Evolutionary conservation across 2,888 invertebrate species (phyloP).

Genomic region (Horisme vitalbata): DNA sequence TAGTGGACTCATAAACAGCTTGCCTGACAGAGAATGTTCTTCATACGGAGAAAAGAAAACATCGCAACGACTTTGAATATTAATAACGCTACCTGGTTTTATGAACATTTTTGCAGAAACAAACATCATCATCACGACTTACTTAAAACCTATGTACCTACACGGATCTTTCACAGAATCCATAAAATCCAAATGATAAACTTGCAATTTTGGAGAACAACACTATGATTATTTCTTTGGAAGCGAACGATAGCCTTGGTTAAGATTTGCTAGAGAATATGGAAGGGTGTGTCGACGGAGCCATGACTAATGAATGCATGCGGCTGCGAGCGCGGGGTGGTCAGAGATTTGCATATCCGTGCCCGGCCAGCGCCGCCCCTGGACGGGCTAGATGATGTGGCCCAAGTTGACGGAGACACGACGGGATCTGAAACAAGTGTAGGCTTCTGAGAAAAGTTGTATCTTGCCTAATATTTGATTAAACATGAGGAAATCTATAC

Average conservation of each 20-base stretch:
- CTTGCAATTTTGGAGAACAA: too few relatives aligned
- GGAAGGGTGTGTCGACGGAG: slow-evolving; percentile 35
- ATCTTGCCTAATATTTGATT: too few relatives aligned
- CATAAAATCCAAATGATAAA: too few relatives aligned
- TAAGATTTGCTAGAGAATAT: slow-evolving; percentile 28
- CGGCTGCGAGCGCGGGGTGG: slow-evolving; percentile 51
- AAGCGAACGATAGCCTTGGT: not conserved
- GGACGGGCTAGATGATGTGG: slow-evolving; percentile 35
- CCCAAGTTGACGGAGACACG: slow-evolving; percentile 35
- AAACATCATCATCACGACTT: not conserved
- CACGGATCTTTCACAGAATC: too few relatives aligned
- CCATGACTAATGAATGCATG: slow-evolving; percentile 48
- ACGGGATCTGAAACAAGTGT: slow-evolving; percentile 3
- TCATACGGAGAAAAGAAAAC: not conserved
- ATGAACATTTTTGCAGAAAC: not conserved
- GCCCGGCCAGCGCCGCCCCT: slow-evolving; percentile 51
- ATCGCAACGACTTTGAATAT: slow-evolving; percentile 2
- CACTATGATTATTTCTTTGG: not conserved
- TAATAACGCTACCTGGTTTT: not conserved
- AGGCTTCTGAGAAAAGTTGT: too few relatives aligned
- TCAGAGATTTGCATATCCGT: slow-evolving; percentile 75
- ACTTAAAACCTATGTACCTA: too few relatives aligned
- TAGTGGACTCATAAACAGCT: slow-evolving; percentile 10
- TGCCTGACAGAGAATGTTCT: slow-evolving; percentile 1
- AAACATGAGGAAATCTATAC: too few relatives aligned